phyloP scores from a whole-genome alignment of 2,113 vertebrate species.

The Siniperca knerii region DNA sequence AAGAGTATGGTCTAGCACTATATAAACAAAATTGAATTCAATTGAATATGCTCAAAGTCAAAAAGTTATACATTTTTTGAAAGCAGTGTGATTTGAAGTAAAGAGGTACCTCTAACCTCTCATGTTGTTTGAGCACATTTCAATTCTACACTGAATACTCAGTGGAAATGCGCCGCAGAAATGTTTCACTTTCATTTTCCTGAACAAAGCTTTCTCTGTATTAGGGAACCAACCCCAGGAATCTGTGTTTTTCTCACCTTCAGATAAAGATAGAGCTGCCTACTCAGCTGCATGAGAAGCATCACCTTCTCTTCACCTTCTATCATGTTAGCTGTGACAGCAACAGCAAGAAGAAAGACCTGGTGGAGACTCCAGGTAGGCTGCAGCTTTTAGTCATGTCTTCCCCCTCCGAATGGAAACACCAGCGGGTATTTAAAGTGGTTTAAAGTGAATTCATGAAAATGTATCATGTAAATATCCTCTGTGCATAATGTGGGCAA shows the following conservation, averaged over 20 bases:
- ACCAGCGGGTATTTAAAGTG: background rate
- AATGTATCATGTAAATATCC: background rate
- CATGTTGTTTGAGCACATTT: constrained; percentile 11
- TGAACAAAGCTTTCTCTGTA: constrained; percentile 26
- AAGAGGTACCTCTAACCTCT: background rate
- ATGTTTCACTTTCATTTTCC: constrained; percentile 4
- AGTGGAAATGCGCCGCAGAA: background rate
- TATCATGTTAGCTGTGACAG: constrained; percentile 97
- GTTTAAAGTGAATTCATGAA: background rate
- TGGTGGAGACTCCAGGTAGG: constrained; percentile 92
- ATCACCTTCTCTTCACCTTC: constrained; percentile 97
- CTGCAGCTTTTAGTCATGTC: background rate
- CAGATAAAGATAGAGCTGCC: constrained; percentile 98
- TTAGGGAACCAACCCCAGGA: background rate
- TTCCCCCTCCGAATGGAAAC: background rate
- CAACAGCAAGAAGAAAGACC: constrained; percentile 96
- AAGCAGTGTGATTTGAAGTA: background rate
- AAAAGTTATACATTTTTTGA: background rate
- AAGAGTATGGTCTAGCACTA: too few relatives aligned
- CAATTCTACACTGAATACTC: background rate
- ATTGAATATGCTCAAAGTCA: background rate
- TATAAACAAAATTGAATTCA: too few relatives aligned
- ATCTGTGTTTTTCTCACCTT: constrained; percentile 41
- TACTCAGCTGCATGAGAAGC: constrained; percentile 94
- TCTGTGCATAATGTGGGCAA: background rate